These are phyloP conservation scores for Noturus placidus DNA, from an alignment of 2,113 vertebrate genomes.

Conservation along the genomic window DNA sequence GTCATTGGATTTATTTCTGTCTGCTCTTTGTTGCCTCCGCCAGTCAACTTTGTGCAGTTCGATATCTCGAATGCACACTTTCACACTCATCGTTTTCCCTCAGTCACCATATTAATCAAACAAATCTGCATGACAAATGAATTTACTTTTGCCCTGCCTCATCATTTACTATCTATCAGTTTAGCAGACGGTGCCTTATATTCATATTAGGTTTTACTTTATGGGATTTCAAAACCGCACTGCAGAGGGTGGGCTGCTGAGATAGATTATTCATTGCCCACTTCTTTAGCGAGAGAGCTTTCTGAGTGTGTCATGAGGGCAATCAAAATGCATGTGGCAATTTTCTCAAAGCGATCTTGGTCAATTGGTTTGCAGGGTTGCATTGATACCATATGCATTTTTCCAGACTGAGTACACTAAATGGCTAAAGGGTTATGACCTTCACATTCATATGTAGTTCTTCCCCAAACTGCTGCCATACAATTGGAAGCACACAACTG, in stretches of 20 bases:
- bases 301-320: background rate
- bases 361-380: background rate
- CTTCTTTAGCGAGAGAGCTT: constrained; percentile 4
- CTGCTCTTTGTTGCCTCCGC: background rate
- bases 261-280: background rate
- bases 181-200: constrained; percentile 8
- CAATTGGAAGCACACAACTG: background rate
- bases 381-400: background rate
- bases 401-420: background rate
- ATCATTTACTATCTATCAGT: constrained; percentile 37
- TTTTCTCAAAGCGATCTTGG: constrained; percentile 7
- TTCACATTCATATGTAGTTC: background rate
- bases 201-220: constrained; percentile 36
- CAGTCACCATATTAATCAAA: background rate
- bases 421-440: background rate
- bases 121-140: constrained; percentile 18
- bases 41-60: background rate
- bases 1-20: constrained; percentile 39
- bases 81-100: background rate
- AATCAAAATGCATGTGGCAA: background rate
- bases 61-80: background rate
- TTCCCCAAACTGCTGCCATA: background rate
- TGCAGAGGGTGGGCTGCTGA: background rate
- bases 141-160: constrained; percentile 31
- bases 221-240: background rate